Conservation (phyloP, 2,888 invertebrate genomes). For the Poecilobothrus nobilitatus region DNA sequence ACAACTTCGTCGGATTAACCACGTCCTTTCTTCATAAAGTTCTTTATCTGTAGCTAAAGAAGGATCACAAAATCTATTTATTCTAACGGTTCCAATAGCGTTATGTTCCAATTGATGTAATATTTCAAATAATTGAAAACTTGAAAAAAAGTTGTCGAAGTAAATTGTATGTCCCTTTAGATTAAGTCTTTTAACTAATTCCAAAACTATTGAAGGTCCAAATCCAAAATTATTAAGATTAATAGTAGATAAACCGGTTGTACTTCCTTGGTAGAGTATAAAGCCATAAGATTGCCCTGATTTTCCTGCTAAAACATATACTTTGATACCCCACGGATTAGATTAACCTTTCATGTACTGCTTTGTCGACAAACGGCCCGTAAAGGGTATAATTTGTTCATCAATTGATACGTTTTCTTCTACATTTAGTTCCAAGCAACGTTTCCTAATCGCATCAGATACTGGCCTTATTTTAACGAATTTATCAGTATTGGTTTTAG, state of each 20-base stretch:
- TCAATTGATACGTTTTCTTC: background rate
- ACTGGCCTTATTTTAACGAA: no score
- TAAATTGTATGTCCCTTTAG: no score
- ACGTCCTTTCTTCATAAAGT: background rate
- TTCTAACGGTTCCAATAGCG: background rate
- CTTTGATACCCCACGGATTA: conserved; percentile 8
- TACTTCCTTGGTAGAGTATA: background rate
- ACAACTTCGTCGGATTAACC: background rate
- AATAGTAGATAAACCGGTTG: background rate
- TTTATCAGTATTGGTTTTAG: no score
- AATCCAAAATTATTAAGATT: background rate
- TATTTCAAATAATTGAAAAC: background rate
- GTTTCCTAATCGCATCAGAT: no score
- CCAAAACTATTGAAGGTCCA: no score
- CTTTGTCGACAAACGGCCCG: conserved; percentile 3
- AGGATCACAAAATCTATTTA: background rate
- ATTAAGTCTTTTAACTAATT: no score
- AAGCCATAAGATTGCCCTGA: background rate
- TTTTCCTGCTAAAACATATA: background rate
- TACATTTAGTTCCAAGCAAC: background rate
- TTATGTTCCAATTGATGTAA: background rate
- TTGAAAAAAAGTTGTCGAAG: no score
- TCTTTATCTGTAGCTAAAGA: background rate
- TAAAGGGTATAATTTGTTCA: conserved; percentile 11
- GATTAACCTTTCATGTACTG: conserved; percentile 11